Percentiles rank a stretch among this genome's conserved stretches.
Conservation (phyloP, 2,888 invertebrate species). For the Halictus ligatus region DNA sequence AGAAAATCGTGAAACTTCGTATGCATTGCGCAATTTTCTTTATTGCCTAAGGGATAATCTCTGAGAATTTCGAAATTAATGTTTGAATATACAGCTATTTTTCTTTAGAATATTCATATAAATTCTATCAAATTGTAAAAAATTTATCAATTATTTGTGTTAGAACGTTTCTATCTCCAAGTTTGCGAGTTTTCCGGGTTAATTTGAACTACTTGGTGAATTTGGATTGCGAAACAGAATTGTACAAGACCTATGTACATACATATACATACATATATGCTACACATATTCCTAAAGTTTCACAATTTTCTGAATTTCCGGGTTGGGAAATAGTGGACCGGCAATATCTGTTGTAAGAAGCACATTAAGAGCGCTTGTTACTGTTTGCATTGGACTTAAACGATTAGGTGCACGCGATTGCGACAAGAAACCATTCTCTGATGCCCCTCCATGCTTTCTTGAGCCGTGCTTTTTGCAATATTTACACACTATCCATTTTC, state of each 20-base stretch:
- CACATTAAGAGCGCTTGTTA: background rate
- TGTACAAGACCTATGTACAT: background rate
- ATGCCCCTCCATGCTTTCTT: background rate
- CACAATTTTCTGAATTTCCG: background rate
- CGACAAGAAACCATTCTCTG: background rate
- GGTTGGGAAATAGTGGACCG: background rate
- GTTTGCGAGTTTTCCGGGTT: background rate
- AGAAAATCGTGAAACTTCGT: background rate
- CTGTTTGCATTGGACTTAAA: background rate
- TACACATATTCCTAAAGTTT: background rate
- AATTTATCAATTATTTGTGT: background rate
- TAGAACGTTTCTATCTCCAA: background rate
- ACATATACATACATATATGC: background rate
- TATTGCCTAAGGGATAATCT: background rate
- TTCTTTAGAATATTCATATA: background rate
- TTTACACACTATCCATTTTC: too few relatives aligned
- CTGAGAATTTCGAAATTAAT: background rate
- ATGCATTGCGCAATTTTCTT: background rate
- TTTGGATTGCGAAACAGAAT: background rate
- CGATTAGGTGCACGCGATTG: background rate
- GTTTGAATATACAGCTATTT: background rate
- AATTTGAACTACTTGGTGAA: background rate
- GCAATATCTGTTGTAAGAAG: background rate
- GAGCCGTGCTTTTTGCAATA: too few relatives aligned
- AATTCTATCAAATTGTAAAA: background rate